Evolutionary conservation across 92 coral and sea anemone genomes (phyloP), one percentile per base, ranked within the genome.

Genomic region (Paramuricea clavata): DNA sequence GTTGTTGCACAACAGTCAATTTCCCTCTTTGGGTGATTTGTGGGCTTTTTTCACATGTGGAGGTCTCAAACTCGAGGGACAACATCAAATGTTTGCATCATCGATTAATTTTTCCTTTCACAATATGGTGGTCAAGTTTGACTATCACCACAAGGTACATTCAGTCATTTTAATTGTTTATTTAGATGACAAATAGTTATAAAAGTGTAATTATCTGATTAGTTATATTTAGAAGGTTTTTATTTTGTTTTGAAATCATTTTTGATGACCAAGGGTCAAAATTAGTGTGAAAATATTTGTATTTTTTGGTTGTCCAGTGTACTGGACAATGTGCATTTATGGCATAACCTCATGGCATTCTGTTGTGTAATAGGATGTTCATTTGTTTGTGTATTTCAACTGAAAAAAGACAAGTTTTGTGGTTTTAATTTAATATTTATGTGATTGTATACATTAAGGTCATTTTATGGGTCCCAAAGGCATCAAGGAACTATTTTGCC

Each of bases 301-400:
- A n/a, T n/a, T n/a, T n/a, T n/a, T n/a, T n/a, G n/a, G n/a, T n/a
- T n/a, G n/a, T n/a, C n/a, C 10, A 64, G 71, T 4, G 71, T 21
- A 64, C 71, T 64, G 71, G 71, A 64, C 71, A 25, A 5, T 31
- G 71, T 64, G 71, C 71, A 64, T 64, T 64, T 26, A 26, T 64
- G 71, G 5, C 3, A 56, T 56, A 8, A 3, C 42, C 3, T 3
- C 8, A 36, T 36, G 4, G 42, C 12, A 56, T 2, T 56, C 3
- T 56, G 64, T n/a, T 64, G 71, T 64, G 71, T 19, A n/a, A n/a
- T 64, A 26, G 13, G 71, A 64, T 2, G 21, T 64, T 26, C 5
- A 21, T 1, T 4, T n/a, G 15, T 26, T 5, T 64, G 28, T 26
- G 2, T 64, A 21, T 4, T 9, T n/a, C 42, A 36, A 36, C 42